phyloP scores from a whole-genome alignment of 2,888 invertebrate species.

The Erebia aethiops region DNA sequence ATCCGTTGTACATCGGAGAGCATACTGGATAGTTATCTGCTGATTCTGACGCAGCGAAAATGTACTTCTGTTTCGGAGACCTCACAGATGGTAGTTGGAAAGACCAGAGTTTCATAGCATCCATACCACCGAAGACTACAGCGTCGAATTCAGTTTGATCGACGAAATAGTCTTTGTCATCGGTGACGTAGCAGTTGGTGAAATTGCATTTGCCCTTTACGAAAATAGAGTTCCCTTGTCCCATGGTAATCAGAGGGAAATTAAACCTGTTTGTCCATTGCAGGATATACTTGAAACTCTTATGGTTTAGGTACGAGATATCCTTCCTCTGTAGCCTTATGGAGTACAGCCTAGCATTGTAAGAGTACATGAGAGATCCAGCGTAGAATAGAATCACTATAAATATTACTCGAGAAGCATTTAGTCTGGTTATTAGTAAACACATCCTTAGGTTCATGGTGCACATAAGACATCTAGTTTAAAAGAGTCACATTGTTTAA shows the following conservation, averaged over 20 bases:
- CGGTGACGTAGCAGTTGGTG: slow-evolving; percentile 42
- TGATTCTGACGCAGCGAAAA: slow-evolving; percentile 10
- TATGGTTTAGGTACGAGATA: slow-evolving; percentile 15
- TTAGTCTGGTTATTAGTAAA: slow-evolving; percentile 1
- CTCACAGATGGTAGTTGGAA: neutral
- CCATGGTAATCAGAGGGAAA: slow-evolving; percentile 37
- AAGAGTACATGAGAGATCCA: slow-evolving; percentile 5
- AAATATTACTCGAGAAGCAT: slow-evolving; percentile 13
- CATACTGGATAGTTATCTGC: neutral
- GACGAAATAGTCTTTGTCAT: slow-evolving; percentile 29
- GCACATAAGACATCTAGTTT: neutral
- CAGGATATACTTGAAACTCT: slow-evolving; percentile 31
- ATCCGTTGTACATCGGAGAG: slow-evolving; percentile 40
- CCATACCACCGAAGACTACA: slow-evolving; percentile 1
- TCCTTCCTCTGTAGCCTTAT: slow-evolving; percentile 20
- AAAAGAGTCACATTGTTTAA: neutral
- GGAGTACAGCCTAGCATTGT: slow-evolving; percentile 2
- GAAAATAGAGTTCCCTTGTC: slow-evolving; percentile 33
- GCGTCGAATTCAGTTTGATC: slow-evolving; percentile 28
- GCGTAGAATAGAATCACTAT: slow-evolving; percentile 8
- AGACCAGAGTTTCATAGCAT: slow-evolving; percentile 1
- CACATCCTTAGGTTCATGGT: slow-evolving; percentile 9
- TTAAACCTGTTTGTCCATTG: slow-evolving; percentile 32
- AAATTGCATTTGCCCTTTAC: slow-evolving; percentile 35
- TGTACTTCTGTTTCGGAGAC: slow-evolving; percentile 12